Conservation (phyloP, 2,797 vertebrate species). For the Epinephelus malabaricus region DNA sequence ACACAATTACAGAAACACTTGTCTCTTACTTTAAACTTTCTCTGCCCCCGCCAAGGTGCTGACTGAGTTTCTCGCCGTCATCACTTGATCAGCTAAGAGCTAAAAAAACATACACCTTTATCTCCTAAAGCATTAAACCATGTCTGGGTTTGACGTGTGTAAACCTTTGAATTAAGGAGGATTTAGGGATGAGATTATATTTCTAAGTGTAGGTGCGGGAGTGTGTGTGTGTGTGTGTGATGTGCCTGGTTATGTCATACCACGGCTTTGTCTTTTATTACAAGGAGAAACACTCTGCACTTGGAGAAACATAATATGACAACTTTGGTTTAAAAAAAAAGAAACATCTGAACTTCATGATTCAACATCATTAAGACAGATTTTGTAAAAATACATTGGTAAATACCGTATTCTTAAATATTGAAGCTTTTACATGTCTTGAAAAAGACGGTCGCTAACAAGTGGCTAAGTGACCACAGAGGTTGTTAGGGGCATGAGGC, state of each 20-base stretch:
- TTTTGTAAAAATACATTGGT: background rate
- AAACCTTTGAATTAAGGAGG: conserved; percentile 44
- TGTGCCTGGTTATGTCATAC: conserved; percentile 17
- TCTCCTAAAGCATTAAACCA: conserved; percentile 38
- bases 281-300: background rate
- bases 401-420: too few species aligned
- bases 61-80: conserved; percentile 26
- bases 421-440: too few species aligned
- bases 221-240: conserved; percentile 18
- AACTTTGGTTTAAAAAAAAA: background rate
- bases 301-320: background rate
- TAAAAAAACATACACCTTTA: conserved; percentile 19
- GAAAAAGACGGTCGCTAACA: too few species aligned
- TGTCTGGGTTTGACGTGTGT: conserved; percentile 40
- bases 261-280: background rate
- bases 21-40: conserved; percentile 8
- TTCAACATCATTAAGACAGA: background rate
- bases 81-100: conserved; percentile 28
- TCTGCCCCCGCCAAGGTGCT: background rate
- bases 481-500: too few species aligned
- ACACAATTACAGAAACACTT: too few species aligned
- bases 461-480: too few species aligned
- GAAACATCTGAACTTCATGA: background rate
- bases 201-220: conserved; percentile 5
- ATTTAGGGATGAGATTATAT: conserved; percentile 36